Evolutionary conservation across 1,140 invertebrate genomes (phyloP), one percentile per base, ranked within the genome.

Genomic region (Solen grandis): DNA sequence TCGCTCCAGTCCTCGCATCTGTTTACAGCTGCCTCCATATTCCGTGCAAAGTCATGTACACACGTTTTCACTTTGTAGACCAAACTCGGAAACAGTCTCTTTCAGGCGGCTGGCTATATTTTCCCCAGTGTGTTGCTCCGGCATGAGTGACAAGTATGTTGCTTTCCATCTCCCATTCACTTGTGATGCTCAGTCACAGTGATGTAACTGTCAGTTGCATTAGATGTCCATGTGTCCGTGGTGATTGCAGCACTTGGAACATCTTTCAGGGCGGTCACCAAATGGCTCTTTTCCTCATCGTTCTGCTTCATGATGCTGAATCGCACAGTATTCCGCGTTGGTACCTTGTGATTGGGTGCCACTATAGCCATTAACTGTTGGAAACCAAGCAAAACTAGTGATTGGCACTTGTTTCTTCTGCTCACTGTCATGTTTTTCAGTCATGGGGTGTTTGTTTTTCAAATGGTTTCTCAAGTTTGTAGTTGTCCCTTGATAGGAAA

Each of bases 171-270:
- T 66, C 25, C 52, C 63, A 66, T 8, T 68, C 25, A 29, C 59
- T 38, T 60, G 19, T 70, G 66, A n/a, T 79, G 76, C 33, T 70
- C 66, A 3, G 76, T 69, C 25, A 79, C 76, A n/a, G 66, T 79
- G 31, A 70, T 60, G 29, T 62, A 79, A 35, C 55, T 70, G 22
- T 70, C 55, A 22, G 54, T 78, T 5, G 36, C 0, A 16, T 35
- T 70, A 31, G 76, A 78, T 1, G 65, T 78, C 76, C 76, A 69
- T 19, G 76, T 70, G 33, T 70, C 76, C 27, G 38, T 66, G 29
- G 76, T 79, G 27, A 79, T 36, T 5, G 75, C 22, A 19, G 46
- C 75, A 46, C 0, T 38, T 22, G 63, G 5, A 3, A 68, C 75
- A 31, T 16, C 13, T 14, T 33, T 22, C 13, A 76, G 46, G 36